Percentiles rank a stretch among this genome's conserved stretches.
Evolutionary conservation across 1,140 invertebrate genomes (phyloP).

Genomic region (Ceratina japonica): DNA sequence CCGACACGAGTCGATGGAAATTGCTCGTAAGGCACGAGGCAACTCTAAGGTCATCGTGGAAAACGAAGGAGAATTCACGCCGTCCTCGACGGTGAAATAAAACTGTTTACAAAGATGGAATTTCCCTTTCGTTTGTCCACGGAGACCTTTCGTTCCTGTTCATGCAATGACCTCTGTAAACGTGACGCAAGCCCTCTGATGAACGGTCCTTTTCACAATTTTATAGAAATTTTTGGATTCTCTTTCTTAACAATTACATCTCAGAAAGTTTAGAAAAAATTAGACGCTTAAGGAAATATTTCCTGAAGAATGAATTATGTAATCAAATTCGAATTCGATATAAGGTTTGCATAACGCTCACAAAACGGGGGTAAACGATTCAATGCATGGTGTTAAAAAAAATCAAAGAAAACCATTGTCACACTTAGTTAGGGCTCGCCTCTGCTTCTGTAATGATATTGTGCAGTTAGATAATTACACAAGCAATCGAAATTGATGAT

Average conservation of each 20-base stretch:
- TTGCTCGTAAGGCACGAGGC: not conserved
- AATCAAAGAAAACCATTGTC: slow-evolving; percentile 22
- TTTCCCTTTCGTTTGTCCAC: slow-evolving; percentile 36
- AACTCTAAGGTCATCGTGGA: slow-evolving; percentile 10
- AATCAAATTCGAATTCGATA: not conserved
- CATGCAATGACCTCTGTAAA: slow-evolving; percentile 23
- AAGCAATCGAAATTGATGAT: slow-evolving; percentile 22
- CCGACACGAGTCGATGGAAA: slow-evolving; percentile 27
- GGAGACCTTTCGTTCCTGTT: slow-evolving; percentile 31
- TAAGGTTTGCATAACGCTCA: slow-evolving; percentile 33
- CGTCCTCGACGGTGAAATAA: slow-evolving; percentile 3
- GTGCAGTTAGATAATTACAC: slow-evolving; percentile 35
- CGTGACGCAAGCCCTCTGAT: slow-evolving; percentile 35
- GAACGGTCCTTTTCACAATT: not conserved
- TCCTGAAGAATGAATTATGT: not conserved
- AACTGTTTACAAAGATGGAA: not conserved
- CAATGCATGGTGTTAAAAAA: slow-evolving; percentile 16
- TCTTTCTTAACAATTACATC: too few relatives aligned
- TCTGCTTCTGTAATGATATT: slow-evolving; percentile 53
- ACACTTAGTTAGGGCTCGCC: slow-evolving; percentile 55
- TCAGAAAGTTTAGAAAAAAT: too few relatives aligned
- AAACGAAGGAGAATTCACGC: slow-evolving; percentile 23
- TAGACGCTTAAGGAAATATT: not conserved
- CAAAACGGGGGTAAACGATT: slow-evolving; percentile 12
- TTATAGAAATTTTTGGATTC: too few relatives aligned